Evolutionary conservation across 92 coral and sea anemone species (phyloP), one percentile per base, ranked within the genome.

Genomic region (Porites divaricata): DNA sequence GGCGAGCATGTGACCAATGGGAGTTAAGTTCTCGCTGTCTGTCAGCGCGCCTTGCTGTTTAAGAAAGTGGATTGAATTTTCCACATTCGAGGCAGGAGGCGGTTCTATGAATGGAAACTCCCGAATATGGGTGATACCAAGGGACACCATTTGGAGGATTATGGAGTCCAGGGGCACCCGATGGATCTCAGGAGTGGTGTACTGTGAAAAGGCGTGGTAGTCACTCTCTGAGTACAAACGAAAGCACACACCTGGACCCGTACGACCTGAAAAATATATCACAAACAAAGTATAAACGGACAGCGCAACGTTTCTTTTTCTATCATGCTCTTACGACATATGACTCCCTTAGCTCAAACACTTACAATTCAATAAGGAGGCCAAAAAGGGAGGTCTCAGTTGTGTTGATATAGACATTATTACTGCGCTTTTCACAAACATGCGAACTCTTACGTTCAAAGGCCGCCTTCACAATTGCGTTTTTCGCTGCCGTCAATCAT

Each of bases 241-340:
- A 77, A 92, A 96, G 67, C 99, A 96, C 23, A 96, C 99, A 28
- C 99, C 99, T 25, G 99, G 99, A 9, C 99, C 99, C 13, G 99
- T 96, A 45, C 99, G 98, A 67, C 99, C 99, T 96, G 70, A 25
- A 13, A 72, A 11, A 70, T 41, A 24, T 16, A 20, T 2, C 21
- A 73, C 19, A 41, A 41, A 70, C 52, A 17, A 70, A 35, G 13
- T 20, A 26, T 45, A 41, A 70, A 14, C 35, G 19, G 45, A 35
- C 45, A 35, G 45, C 45, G 45, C 45, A 35, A 35, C 45, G 0
- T 35, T 35, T 35, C 5, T 35, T 35, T 35, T 35, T 35, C 45
- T 35, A 35, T 35, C 45, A 35, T 35, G 45, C 45, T 3, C 45
- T 35, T 35, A 35, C 3, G 45, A 35, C 45, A 0, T 35, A 6